Base-by-base conservation (phyloP, 1,140 invertebrate genomes). In the Plodia interpunctella region DNA sequence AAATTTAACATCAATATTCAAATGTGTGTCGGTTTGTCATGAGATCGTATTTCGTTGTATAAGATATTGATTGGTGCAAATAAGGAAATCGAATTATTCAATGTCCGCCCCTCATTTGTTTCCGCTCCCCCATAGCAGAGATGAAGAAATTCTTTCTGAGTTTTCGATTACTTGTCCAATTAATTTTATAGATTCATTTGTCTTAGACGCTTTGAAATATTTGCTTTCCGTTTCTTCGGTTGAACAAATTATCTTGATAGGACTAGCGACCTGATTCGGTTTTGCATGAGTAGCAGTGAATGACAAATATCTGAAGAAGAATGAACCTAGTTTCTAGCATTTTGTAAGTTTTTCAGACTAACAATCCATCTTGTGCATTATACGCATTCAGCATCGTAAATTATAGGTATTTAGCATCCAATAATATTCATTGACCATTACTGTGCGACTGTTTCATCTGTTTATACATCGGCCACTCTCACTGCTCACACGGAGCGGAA, bases 111-210 rank as follows among this genome's bases (percentile, higher is more conserved):
- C 77, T 84, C 81, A 89, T 89, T 87, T 87, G 84, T 89, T 87
- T 87, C 76, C 61, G 70, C 78, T 85, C 84, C 87, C 83, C 82
- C 72, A 80, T 66, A 81, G 67, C 74, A 82, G 81, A 87, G 80
- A 89, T 87, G 84, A 83, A 87, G 84, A 87, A 89, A 89, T 89
- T 89, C 87, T 89, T 89, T 89, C 83, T 79, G 76, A 89, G 83
- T 87, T 89, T 89, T 87, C 87, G 87, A 89, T 89, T 89, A 89
- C 87, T 87, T 87, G 83, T 87, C 87, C 84, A 89, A 89, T 89
- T 87, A 89, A 89, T 87, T 89, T 87, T 85, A 89, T 89, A 85
- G 84, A 89, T 87, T 82, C 83, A 89, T 88, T 88, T 88, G 78
- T 85, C 84, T 85, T 78, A 71, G 75, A 70, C 64, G 73, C 73